These are phyloP conservation scores for Chelonoidis abingdonii DNA, from an alignment of 2,113 vertebrate species.

Conservation along the genomic window DNA sequence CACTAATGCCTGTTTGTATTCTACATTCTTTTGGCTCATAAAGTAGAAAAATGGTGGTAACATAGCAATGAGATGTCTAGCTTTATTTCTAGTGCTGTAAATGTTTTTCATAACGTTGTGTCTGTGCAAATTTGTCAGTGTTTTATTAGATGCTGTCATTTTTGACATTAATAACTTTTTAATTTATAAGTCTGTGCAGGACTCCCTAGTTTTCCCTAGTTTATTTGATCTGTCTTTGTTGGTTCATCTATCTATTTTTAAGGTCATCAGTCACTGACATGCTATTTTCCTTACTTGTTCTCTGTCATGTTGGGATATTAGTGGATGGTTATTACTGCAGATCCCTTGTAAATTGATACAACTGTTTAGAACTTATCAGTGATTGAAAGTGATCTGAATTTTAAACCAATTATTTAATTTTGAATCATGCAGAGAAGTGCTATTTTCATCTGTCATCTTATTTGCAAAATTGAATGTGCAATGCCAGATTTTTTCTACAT, in stretches of 20 bases:
- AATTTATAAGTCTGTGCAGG: slow-evolving; percentile 45
- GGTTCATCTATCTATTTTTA: slow-evolving; percentile 40
- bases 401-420: slow-evolving; percentile 50
- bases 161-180: slow-evolving; percentile 50
- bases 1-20: neutral
- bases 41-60: neutral
- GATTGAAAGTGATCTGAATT: slow-evolving; percentile 35
- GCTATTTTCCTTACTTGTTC: slow-evolving; percentile 42
- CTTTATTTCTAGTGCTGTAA: neutral
- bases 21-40: neutral
- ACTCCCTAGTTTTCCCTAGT: slow-evolving; percentile 31
- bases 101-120: neutral
- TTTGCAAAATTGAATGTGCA: slow-evolving; percentile 2
- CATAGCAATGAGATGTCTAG: neutral
- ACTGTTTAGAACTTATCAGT: slow-evolving; percentile 49
- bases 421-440: slow-evolving; percentile 8
- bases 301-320: slow-evolving; percentile 52
- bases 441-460: slow-evolving; percentile 37
- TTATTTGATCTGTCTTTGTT: slow-evolving; percentile 61
- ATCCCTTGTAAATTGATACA: slow-evolving; percentile 55
- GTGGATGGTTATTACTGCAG: slow-evolving; percentile 13
- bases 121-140: slow-evolving; percentile 29
- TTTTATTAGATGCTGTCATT: slow-evolving; percentile 49
- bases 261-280: slow-evolving; percentile 37
- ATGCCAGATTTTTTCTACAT: neutral